Conservation (phyloP, 2,797 vertebrate genomes). For the Kryptolebias ocellatus region DNA sequence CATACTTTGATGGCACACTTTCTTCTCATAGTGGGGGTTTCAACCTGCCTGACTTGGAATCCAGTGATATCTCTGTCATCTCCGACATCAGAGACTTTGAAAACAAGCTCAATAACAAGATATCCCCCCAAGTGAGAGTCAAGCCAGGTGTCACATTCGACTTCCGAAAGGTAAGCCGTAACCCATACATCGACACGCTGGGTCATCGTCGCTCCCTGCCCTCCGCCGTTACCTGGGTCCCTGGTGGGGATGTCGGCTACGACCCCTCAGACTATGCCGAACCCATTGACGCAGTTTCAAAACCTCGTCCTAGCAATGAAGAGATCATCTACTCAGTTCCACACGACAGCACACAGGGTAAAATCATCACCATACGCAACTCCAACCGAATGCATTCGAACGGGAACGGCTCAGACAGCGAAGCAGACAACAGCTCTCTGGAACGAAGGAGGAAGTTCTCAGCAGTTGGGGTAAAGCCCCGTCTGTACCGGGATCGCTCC, state of each 20-base stretch:
- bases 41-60: slow-evolving; percentile 90
- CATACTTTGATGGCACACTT: slow-evolving; percentile 86
- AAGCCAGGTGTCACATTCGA: slow-evolving; percentile 93
- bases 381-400: slow-evolving; percentile 94
- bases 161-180: slow-evolving; percentile 86
- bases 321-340: slow-evolving; percentile 98
- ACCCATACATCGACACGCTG: slow-evolving; percentile 86
- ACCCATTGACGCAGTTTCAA: slow-evolving; percentile 93
- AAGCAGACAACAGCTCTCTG: slow-evolving; percentile 94
- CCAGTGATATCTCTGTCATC: slow-evolving; percentile 88
- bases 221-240: slow-evolving; percentile 89
- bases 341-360: slow-evolving; percentile 97
- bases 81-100: slow-evolving; percentile 89
- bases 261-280: slow-evolving; percentile 97
- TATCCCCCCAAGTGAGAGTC: slow-evolving; percentile 88
- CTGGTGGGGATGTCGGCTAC: slow-evolving; percentile 88
- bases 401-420: slow-evolving; percentile 94
- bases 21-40: slow-evolving; percentile 87
- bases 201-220: slow-evolving; percentile 90
- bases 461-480: slow-evolving; percentile 88
- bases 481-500: slow-evolving; percentile 91
- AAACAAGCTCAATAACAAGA: slow-evolving; percentile 92
- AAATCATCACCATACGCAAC: slow-evolving; percentile 97
- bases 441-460: slow-evolving; percentile 91
- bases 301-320: slow-evolving; percentile 91